These are phyloP conservation scores for Lytechinus variegatus DNA, from an alignment of 35 echinoderm and acorn worm species.

Conservation along the genomic window DNA sequence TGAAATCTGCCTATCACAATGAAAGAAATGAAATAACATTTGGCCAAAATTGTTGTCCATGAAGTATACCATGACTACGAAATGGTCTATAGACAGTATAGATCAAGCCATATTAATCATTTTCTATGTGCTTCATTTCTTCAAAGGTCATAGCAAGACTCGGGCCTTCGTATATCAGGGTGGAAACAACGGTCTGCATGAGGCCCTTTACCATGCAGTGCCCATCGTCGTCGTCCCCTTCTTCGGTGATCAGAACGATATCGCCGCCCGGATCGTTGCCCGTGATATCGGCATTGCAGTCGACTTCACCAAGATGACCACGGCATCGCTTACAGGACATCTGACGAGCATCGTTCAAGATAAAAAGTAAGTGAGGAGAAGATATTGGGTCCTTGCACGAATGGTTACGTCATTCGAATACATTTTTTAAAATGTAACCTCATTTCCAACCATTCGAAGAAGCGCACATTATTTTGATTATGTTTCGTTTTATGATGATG, in stretches of 20 bases:
- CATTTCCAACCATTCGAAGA: no score
- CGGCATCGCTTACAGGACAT: background rate
- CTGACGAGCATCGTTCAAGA: background rate
- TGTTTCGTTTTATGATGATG: no score
- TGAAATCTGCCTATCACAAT: background rate
- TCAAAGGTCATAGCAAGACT: conserved; percentile 50
- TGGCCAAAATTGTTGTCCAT: no score
- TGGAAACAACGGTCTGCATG: conserved; percentile 62
- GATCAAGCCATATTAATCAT: no score
- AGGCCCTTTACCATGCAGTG: conserved; percentile 55
- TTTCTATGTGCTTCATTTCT: background rate
- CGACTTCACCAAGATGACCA: background rate
- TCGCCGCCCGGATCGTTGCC: conserved; percentile 5
- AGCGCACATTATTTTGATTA: no score
- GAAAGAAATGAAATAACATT: no score
- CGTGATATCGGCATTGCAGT: conserved; percentile 22
- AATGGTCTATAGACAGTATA: no score
- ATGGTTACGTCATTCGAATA: no score
- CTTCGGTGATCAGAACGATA: conserved; percentile 49
- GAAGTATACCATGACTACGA: no score
- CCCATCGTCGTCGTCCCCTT: conserved; percentile 58
- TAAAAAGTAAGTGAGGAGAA: background rate
- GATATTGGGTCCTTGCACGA: no score
- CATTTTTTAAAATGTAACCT: no score
- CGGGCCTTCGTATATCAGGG: conserved; percentile 57